Base-by-base conservation (phyloP, 2,797 vertebrate genomes). In the Enteromius fasciolatus region DNA sequence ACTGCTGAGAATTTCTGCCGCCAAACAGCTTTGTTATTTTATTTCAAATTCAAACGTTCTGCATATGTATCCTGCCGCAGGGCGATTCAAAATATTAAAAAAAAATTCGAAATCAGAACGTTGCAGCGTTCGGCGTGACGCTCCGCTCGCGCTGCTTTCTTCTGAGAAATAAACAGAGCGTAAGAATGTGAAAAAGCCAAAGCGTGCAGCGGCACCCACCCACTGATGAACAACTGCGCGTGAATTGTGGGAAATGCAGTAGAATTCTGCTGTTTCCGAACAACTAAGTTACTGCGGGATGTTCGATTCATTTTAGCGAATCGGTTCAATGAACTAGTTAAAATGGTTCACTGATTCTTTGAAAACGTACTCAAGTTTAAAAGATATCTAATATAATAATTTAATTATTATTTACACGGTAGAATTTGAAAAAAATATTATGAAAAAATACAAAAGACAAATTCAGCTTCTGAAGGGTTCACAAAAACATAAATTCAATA, bases 111-210 rank as follows among this genome's bases (percentile, higher is more conserved):
- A 50, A 69, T 41, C 3, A 5, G 57, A 72, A 23, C 57, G 69
- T 23, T 39, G 3, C 6, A 23, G 69, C 31, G 68, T 52, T 25
- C 44, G 41, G 28, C 68, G 33, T 46, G 74, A 85, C 82, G 83
- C 86, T 14, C 87, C 87, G 76, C 64, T 74, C n/a, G 72, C 82
- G 48, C 73, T 80, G 67, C 70, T 20, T 84, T 81, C 86, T 87
- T 87, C 78, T 74, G 82, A 82, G 78, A 74, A 86, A 86, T 77
- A 84, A 88, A 79, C 80, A 84, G 75, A 67, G 85, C 78, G 75
- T 67, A 80, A 70, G 74, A 82, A 68, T 69, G 46, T 25, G 79
- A 74, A 76, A 66, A 76, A 82, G 46, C 80, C 46, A 3, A 44
- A 63, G 78, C 79, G 76, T 84, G 12, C 25, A 23, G 25, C 25